Evolutionary conservation across 2,888 invertebrate genomes (phyloP), one percentile per base, ranked within the genome.

Genomic region (Branchellion lobata): DNA sequence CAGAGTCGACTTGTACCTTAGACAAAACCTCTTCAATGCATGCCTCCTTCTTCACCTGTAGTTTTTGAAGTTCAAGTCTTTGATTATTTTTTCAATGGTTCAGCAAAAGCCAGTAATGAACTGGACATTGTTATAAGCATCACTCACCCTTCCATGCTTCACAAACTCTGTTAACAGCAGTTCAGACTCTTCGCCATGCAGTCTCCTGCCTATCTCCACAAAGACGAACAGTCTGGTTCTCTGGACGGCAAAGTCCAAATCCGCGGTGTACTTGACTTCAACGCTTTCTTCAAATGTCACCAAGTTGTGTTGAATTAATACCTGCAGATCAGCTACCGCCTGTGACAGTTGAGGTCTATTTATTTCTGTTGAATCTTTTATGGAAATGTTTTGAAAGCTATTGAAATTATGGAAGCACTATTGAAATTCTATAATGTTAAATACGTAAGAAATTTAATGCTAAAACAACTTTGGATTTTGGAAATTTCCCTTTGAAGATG

Each of bases 401-500:
- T n/a, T n/a, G n/a, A n/a, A n/a, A n/a, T n/a, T n/a, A n/a, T n/a
- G n/a, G n/a, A n/a, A n/a, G n/a, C n/a, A n/a, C n/a, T n/a, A n/a
- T n/a, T n/a, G n/a, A n/a, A n/a, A n/a, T n/a, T n/a, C n/a, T n/a
- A n/a, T n/a, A n/a, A n/a, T n/a, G n/a, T n/a, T n/a, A n/a, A n/a
- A n/a, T n/a, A n/a, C n/a, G n/a, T n/a, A n/a, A n/a, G n/a, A n/a
- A n/a, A n/a, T n/a, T n/a, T n/a, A n/a, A 47, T 47, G 47, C 47
- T 47, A 18, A 47, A 14, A 47, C 18, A 18, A 57, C 61, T n/a
- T 57, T 18, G 24, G 11, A 14, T 57, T n/a, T 57, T 24, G 5
- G 61, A 57, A 57, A 57, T 24, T 57, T 57, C 21, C 61, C 61
- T 57, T n/a, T 57, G 61, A 57, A 57, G 24, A 57, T 5, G 24